A percentile compares a stretch with the other conserved stretches of the same genome.
Evolutionary conservation across 2,113 vertebrate species (phyloP).

Genomic region (Epinephelus cyanopodus): DNA sequence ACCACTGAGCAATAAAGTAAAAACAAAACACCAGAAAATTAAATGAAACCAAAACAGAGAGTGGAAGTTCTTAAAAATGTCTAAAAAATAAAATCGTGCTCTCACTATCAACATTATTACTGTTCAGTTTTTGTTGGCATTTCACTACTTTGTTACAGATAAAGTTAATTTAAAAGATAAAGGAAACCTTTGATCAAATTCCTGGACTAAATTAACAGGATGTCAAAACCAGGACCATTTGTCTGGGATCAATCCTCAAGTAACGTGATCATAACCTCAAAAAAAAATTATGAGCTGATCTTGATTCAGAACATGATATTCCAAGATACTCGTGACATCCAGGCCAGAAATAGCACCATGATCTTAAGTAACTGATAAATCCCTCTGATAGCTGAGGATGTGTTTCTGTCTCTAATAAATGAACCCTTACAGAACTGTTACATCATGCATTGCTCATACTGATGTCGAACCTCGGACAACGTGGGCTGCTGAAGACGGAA

Average conservation of each 20-base stretch:
- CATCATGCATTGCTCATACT: slow-evolving; percentile 43
- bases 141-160: not conserved
- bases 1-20: not conserved
- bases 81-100: not conserved
- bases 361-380: slow-evolving; percentile 53
- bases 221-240: not conserved
- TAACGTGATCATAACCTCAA: not conserved
- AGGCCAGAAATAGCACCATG: slow-evolving; percentile 7
- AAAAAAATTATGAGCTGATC: not conserved
- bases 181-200: slow-evolving; percentile 25
- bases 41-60: slow-evolving; percentile 5
- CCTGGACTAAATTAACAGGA: slow-evolving; percentile 16
- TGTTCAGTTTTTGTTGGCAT: not conserved
- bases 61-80: not conserved
- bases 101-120: not conserved
- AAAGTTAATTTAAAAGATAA: slow-evolving; percentile 23
- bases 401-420: slow-evolving; percentile 38
- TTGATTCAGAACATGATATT: slow-evolving; percentile 41
- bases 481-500: slow-evolving; percentile 12
- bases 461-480: not conserved
- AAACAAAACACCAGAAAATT: not conserved
- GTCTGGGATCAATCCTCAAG: slow-evolving; percentile 1
- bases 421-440: slow-evolving; percentile 48
- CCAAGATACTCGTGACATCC: slow-evolving; percentile 21
- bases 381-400: slow-evolving; percentile 44